Base-by-base conservation (phyloP, 2,888 invertebrate species). In the Drosophila fulvimacula region DNA sequence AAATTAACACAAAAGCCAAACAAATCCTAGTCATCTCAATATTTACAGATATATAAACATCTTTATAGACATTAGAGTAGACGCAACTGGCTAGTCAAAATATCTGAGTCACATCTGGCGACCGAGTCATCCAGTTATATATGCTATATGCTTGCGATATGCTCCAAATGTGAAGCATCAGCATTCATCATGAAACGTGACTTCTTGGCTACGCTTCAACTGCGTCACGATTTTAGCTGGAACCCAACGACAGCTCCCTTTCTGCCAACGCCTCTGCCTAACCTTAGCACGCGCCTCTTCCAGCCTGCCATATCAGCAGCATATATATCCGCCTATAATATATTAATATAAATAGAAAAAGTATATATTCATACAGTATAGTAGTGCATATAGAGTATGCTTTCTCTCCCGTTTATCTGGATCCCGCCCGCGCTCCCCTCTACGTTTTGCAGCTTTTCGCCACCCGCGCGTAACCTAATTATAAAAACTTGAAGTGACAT, bases 381-480 rank as follows among this genome's bases (percentile, higher is more conserved):
- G 9, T 32, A 7, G 9, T 13, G 9, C 3, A 7, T 41, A 13
- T 19, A 21, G 13, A 21, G 32, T 21, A 17, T 36, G 34, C 36
- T 78, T 78, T 68, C 42, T 64, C 53, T 73, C 57, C 38, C 57
- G 46, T 30, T 48, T 48, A 68, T 51, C 34, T 51, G 15, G 7
- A 21, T 36, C 21, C 21, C 34, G 5, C 34, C 10, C 10, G 27
- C 3, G 21, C 51, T 19, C 15, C 44, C 39, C 44, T 41, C 34
- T 38, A 38, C 46, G 11, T 52, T 46, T 59, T 57, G 49, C 74
- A 88, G 74, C 81, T 76, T 88, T 72, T 51, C 57, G 55, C 52
- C 72, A 86, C 67, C 87, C 75, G 87, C 87, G 78, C 89, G 83
- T 73, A 83, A 88, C 84, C 87, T 83, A 83, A 83, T 88, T 83